Evolutionary conservation across 1,140 invertebrate species (phyloP), one percentile per base, ranked within the genome.

Genomic region (Dryas iulia): DNA sequence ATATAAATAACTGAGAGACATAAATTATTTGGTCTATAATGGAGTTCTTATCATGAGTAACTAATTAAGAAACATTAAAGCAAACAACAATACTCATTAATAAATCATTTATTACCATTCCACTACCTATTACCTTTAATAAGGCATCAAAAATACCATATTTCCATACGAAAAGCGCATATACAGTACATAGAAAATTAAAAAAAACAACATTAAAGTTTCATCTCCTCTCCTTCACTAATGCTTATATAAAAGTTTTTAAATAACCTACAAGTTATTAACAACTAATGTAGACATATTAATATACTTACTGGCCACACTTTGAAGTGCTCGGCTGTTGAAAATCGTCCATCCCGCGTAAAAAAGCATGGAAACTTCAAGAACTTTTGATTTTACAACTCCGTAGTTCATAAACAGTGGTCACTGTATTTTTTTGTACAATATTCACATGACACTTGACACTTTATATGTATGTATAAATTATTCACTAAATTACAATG

Each of bases 301-400:
- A 10, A 10, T 21, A 53, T 80, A 89, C 86, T 89, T 71, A 89
- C 86, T 82, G 74, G 62, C 69, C 71, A 77, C 74, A 72, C 57
- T 78, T 77, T 65, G 83, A 78, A 59, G 80, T 77, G 70, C 77
- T 85, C 61, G 83, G 66, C 63, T 77, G 70, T 66, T 73, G 74
- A 69, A 77, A 79, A 73, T 81, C 74, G 61, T 81, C 82, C 86
- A 89, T 87, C 73, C 76, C 76, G 78, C 74, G 76, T 76, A 76
- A 78, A 77, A 81, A 82, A 84, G 71, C 86, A 89, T 87, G 86
- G 84, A 87, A 89, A 84, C 79, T 86, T 83, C 79, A 84, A 80
- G 78, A 85, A 84, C 31, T 72, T 56, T 63, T 11, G 60, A 70
- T 39, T 65, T 65, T 60, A 63, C 52, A 31, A 63, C 30, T 54